Evolutionary conservation across 1,140 invertebrate genomes (phyloP), one percentile per base, ranked within the genome.

Genomic region (Dinoponera quadriceps): DNA sequence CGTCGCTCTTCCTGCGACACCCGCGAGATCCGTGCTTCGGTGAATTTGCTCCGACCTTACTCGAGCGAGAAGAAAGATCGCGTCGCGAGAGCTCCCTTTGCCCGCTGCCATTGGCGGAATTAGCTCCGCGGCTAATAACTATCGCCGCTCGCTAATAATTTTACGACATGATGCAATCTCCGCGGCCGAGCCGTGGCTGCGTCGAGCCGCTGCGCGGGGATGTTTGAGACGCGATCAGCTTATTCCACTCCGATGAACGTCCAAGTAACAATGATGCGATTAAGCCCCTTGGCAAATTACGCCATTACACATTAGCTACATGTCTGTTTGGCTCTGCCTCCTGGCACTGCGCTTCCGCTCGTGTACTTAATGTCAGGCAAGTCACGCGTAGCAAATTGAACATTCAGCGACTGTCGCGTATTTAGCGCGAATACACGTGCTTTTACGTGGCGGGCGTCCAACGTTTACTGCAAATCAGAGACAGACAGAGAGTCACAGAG

Each of bases 261-360:
- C 85, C 90, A 91, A 94, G 89, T 91, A 94, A 93, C 92, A 92
- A 91, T 93, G 90, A 94, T 93, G 92, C 88, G 93, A 93, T 94
- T 93, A 94, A 92, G 89, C 87, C 88, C 85, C 86, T 90, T 90
- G 88, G 92, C 90, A 91, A 92, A 92, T 93, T 92, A 92, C 89
- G 90, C 90, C 91, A 91, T 92, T 92, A 91, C 90, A 86, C 90
- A 88, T 92, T 92, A 91, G 89, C 81, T 86, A 86, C 88, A 90
- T 88, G 88, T 90, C 88, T 87, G 81, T 88, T 91, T 90, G 86
- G 86, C 88, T 93, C 90, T 88, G 90, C 88, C 87, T 90, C 88
- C 88, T 91, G 89, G 87, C 89, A 86, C 88, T 90, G 87, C 85
- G 87, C 80, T 84, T 68, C 65, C 87, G 75, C 72, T 77, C 73